phyloP scores from a whole-genome alignment of 2,888 invertebrate genomes.

The Odontomyia ornata region DNA sequence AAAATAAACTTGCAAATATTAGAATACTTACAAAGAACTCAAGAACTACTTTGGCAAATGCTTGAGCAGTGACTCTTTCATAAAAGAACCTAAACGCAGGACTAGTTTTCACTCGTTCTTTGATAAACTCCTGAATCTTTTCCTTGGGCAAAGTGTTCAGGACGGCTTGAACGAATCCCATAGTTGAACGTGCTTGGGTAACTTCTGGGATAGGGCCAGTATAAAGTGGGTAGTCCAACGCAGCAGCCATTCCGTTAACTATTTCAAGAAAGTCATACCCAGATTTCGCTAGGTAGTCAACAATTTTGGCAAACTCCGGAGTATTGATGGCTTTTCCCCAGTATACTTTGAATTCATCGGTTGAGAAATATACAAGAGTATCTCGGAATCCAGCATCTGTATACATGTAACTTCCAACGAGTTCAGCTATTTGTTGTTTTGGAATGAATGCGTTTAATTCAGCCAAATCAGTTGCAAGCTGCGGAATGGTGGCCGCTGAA shows the following conservation, averaged over 20 bases:
- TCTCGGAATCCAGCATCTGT: conserved; percentile 9
- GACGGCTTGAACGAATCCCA: not conserved
- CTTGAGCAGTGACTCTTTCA: not conserved
- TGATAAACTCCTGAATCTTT: not conserved
- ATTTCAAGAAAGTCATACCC: not conserved
- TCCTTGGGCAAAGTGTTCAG: conserved; percentile 1
- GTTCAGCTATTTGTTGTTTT: not conserved
- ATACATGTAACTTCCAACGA: not conserved
- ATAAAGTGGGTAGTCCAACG: not conserved
- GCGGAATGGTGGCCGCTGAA: not conserved
- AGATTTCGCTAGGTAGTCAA: not conserved
- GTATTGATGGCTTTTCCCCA: not conserved
- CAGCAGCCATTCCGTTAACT: not conserved
- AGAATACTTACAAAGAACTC: conserved; percentile 8
- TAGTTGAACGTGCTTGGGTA: not conserved
- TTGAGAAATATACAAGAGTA: not conserved
- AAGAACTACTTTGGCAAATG: not conserved
- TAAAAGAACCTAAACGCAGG: not conserved
- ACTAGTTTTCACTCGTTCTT: not conserved
- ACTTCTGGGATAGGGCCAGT: not conserved
- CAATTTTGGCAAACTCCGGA: conserved; percentile 6
- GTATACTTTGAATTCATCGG: not conserved
- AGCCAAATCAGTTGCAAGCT: not conserved
- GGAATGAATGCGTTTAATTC: not conserved
- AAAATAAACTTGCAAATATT: too few species aligned